Percentiles rank a stretch among this genome's conserved stretches.
phyloP scores from a whole-genome alignment of 2,113 vertebrate species.

The Trochalopteron elliotii region DNA sequence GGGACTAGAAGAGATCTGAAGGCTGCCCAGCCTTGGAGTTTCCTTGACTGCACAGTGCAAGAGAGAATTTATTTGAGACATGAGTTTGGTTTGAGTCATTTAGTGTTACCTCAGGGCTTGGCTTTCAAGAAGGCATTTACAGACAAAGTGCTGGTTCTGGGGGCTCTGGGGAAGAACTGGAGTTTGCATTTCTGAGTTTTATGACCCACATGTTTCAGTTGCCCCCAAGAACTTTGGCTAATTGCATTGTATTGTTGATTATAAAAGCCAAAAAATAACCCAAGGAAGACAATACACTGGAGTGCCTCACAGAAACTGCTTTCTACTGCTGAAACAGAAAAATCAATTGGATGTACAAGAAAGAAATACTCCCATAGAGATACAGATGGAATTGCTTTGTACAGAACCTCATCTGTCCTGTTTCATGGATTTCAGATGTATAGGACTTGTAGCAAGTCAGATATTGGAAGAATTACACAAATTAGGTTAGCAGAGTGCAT shows the following conservation, averaged over 20 bases:
- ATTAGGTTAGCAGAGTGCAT: neutral
- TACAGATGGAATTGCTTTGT: neutral
- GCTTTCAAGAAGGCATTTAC: neutral
- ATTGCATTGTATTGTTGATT: neutral
- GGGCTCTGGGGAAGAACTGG: neutral
- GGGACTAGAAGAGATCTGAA: neutral
- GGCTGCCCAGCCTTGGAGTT: neutral
- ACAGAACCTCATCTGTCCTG: neutral
- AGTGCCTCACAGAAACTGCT: neutral
- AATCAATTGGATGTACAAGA: neutral
- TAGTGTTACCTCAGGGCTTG: neutral
- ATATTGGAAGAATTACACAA: neutral
- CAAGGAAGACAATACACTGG: neutral
- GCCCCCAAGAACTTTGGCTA: slow-evolving; percentile 1
- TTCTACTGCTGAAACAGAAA: neutral
- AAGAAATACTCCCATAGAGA: neutral
- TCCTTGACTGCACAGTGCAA: neutral
- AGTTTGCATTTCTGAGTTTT: neutral
- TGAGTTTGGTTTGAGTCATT: neutral
- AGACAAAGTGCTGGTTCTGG: neutral
- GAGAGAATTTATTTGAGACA: neutral
- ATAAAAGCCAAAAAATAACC: neutral
- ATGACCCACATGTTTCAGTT: neutral
- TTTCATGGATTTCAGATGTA: neutral
- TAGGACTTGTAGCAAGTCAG: neutral